These are phyloP conservation scores for Lapara coniferarum DNA, from an alignment of 2,888 invertebrate species.

Conservation along the genomic window DNA sequence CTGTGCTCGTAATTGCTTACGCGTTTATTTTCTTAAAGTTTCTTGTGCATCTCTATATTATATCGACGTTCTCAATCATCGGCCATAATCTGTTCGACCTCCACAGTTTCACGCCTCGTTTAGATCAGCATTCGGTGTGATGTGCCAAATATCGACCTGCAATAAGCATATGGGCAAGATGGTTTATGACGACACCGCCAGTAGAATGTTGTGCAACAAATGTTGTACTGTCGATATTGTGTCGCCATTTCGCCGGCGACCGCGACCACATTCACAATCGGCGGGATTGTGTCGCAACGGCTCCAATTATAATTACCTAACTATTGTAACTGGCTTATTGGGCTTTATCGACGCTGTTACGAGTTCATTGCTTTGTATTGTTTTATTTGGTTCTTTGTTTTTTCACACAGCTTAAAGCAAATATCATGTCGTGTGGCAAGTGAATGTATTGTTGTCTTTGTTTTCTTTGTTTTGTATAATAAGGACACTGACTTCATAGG, in stretches of 20 bases:
- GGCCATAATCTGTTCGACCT: background rate
- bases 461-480: too few species aligned
- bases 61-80: background rate
- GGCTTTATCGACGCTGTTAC: background rate
- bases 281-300: constrained; percentile 2
- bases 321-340: constrained; percentile 14
- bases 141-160: background rate
- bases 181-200: background rate
- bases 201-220: constrained; percentile 12
- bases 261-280: constrained; percentile 11
- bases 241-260: constrained; percentile 8
- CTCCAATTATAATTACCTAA: constrained; percentile 19
- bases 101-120: background rate
- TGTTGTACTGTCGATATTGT: background rate
- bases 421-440: too few species aligned
- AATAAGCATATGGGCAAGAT: constrained; percentile 4
- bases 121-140: background rate
- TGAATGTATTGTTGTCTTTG: too few species aligned
- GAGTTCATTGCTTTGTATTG: constrained; percentile 12
- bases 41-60: background rate
- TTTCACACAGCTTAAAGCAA: background rate
- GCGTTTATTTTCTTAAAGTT: too few species aligned
- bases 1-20: too few species aligned
- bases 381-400: background rate
- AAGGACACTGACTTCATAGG: too few species aligned